Conservation (phyloP, 2,797 vertebrate species). For the Apogon hyalosoma region DNA sequence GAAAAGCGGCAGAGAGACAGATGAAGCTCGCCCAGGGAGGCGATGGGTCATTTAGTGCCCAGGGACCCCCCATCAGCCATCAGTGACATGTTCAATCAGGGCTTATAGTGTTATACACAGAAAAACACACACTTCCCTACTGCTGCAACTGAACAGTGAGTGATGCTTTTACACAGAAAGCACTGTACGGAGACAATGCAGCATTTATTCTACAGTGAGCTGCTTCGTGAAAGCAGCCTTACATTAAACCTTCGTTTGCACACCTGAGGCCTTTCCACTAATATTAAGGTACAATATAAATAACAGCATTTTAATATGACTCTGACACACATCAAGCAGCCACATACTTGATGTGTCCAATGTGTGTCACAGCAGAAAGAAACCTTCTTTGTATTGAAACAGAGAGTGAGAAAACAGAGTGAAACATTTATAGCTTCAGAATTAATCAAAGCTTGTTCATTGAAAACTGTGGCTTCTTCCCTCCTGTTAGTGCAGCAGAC, state of each 20-base stretch:
- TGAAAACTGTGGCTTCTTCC: constrained; percentile 53
- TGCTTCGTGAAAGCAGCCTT: constrained; percentile 39
- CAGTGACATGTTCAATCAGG: constrained; percentile 85
- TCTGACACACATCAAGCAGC: constrained; percentile 5
- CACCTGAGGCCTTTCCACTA: constrained; percentile 11
- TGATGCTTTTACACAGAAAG: constrained; percentile 32
- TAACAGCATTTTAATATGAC: constrained; percentile 25
- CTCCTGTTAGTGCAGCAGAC: constrained; percentile 1
- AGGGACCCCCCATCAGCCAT: constrained; percentile 82
- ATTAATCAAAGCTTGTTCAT: constrained; percentile 54
- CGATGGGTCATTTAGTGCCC: constrained; percentile 75
- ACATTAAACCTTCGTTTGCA: constrained; percentile 29
- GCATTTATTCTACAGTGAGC: constrained; percentile 34
- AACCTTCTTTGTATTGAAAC: constrained; percentile 8
- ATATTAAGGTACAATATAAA: constrained; percentile 34
- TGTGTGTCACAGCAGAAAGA: background rate
- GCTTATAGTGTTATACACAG: constrained; percentile 60
- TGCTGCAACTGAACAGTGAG: constrained; percentile 39
- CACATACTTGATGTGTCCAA: constrained; percentile 27
- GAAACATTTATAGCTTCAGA: constrained; percentile 14
- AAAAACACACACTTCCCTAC: constrained; percentile 45
- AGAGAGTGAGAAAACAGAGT: background rate
- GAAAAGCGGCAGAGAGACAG: constrained; percentile 69
- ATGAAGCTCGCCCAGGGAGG: constrained; percentile 76
- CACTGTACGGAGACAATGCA: constrained; percentile 44